phyloP scores from a whole-genome alignment of 1,140 invertebrate genomes.

The Zaprionus africanus region DNA sequence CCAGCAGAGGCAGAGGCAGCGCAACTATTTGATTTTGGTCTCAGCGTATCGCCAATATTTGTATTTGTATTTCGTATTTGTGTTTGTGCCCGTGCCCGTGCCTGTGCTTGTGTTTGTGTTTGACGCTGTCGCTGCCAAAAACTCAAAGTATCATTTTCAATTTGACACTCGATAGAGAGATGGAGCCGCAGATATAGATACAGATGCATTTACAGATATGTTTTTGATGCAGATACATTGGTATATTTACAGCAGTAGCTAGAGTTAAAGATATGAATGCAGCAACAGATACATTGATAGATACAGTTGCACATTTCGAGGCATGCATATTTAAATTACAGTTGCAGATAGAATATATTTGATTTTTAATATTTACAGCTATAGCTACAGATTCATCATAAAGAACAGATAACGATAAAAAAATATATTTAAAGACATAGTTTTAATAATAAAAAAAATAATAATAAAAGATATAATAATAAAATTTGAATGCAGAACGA shows the following conservation, averaged over 20 bases:
- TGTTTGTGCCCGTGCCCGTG: constrained; percentile 53
- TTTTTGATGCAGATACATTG: background rate
- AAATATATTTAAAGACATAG: too few relatives aligned
- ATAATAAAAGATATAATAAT: too few relatives aligned
- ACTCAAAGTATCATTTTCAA: constrained; percentile 73
- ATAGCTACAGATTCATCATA: too few relatives aligned
- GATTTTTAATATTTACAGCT: too few relatives aligned
- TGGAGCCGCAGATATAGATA: constrained; percentile 4
- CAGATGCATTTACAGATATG: constrained; percentile 2
- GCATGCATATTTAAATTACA: background rate
- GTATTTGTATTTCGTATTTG: constrained; percentile 48
- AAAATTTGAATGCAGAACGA: too few relatives aligned
- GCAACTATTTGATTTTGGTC: constrained; percentile 75
- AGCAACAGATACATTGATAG: background rate
- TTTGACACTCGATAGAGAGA: constrained; percentile 33
- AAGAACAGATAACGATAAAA: too few relatives aligned
- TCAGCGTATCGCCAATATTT: constrained; percentile 80
- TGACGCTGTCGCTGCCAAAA: constrained; percentile 60
- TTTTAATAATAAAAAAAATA: too few relatives aligned
- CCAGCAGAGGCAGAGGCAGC: background rate
- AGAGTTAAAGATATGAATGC: constrained; percentile 23
- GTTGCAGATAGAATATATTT: background rate
- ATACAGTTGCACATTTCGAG: background rate
- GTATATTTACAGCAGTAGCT: constrained; percentile 19
- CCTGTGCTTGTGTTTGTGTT: constrained; percentile 52